These are phyloP conservation scores for Chamaedrilus cognettii DNA, from an alignment of 2,888 invertebrate genomes.

Conservation along the genomic window DNA sequence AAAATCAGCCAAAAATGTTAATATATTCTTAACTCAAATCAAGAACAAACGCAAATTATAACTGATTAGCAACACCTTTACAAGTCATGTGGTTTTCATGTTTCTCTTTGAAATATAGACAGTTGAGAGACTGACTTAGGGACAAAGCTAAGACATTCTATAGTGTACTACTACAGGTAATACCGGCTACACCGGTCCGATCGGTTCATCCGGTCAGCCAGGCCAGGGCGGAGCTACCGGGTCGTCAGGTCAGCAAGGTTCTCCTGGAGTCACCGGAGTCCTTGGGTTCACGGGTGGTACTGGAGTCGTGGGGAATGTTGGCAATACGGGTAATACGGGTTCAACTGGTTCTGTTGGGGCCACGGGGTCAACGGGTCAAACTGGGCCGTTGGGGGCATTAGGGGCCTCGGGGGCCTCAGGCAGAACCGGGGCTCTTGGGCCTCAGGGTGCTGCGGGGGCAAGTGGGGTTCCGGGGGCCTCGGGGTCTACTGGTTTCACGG, in stretches of 20 bases:
- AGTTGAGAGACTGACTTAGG: too few relatives aligned
- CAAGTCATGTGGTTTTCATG: too few relatives aligned
- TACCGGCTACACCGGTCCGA: too few relatives aligned
- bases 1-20: too few relatives aligned
- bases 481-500: slow-evolving; percentile 14
- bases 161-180: too few relatives aligned
- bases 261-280: slow-evolving; percentile 19
- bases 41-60: too few relatives aligned
- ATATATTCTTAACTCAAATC: too few relatives aligned
- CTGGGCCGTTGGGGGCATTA: slow-evolving; percentile 60
- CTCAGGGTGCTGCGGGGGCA: not conserved
- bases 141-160: too few relatives aligned
- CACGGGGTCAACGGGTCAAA: too few relatives aligned
- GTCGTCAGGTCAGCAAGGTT: slow-evolving; percentile 14
- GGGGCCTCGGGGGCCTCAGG: slow-evolving; percentile 24
- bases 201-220: too few relatives aligned
- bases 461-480: slow-evolving; percentile 9
- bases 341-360: slow-evolving; percentile 47
- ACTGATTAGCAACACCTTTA: too few relatives aligned
- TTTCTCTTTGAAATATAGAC: too few relatives aligned
- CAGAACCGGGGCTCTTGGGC: slow-evolving; percentile 18
- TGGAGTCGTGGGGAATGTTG: not conserved
- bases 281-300: slow-evolving; percentile 20
- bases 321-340: slow-evolving; percentile 25
- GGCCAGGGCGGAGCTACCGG: slow-evolving; percentile 8